A percentile compares a stretch with the other conserved stretches of the same genome.
Conservation (phyloP, 2,113 vertebrate species). For the Oxygymnocypris stewartii region DNA sequence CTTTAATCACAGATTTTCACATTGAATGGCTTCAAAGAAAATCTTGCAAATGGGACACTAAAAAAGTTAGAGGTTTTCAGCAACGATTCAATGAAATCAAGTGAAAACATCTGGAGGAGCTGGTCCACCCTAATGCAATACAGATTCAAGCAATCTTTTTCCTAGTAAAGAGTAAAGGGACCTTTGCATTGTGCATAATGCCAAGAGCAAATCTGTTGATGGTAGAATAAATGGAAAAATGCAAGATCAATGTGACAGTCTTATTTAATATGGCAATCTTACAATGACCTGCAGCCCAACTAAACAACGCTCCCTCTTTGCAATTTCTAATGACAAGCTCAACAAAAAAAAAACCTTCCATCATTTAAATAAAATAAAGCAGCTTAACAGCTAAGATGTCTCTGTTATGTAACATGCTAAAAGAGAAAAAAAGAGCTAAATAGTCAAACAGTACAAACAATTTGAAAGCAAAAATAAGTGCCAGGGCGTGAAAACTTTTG, state of each 20-base stretch:
- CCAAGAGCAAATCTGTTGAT: background rate
- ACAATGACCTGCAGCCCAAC: slow-evolving; percentile 32
- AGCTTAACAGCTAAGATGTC: background rate
- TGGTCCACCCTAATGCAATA: background rate
- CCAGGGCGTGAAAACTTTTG: no score
- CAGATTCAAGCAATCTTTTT: background rate
- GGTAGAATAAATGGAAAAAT: background rate
- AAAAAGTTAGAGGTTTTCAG: background rate
- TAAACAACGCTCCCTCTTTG: slow-evolving; percentile 31
- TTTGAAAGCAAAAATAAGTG: no score
- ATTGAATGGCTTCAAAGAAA: background rate
- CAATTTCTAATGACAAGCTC: slow-evolving; percentile 29
- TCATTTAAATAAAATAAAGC: background rate
- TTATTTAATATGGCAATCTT: background rate
- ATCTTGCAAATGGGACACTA: background rate
- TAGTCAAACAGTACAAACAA: background rate
- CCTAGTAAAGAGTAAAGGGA: background rate
- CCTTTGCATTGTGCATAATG: background rate
- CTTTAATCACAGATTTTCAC: background rate
- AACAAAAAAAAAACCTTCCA: background rate
- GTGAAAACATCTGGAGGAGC: background rate
- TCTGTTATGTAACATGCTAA: background rate
- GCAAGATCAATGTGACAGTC: background rate
- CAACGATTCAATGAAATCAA: background rate
- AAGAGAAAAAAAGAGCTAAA: background rate